Base-by-base conservation (phyloP, 2,797 vertebrate genomes). In the Nannoperca obscura region DNA sequence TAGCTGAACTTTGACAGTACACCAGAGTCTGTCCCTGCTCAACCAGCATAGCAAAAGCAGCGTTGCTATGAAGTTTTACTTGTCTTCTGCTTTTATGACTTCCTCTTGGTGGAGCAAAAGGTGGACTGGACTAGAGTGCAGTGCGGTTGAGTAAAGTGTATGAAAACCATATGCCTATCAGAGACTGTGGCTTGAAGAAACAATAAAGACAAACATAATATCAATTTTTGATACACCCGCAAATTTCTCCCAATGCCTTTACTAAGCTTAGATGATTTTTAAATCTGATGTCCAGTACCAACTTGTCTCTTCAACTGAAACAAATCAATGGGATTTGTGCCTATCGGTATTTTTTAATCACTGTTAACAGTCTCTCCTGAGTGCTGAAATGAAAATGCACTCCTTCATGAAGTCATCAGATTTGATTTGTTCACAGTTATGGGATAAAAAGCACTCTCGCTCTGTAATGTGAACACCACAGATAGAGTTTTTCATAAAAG, bases 1-100 rank as follows among this genome's bases (percentile, higher is more conserved):
- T 91, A 92, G 90, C 90, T 93, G 89, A 94, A 94, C 92, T 94
- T 90, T 94, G 92, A 93, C 93, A 92, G 89, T 64, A 76, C 85
- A 88, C 86, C 55, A 70, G 71, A 87, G 78, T 85, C 81, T 86
- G 89, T 84, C 85, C 85, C 88, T 74, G 75, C 74, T 88, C 83
- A 79, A 71, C 87, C 78, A 82, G 87, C 83, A 83, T 81, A 76
- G 76, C 81, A 81, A 82, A 89, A 87, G 76, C 68, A 49, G 74
- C 27, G 71, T 77, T 74, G 74, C 85, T 80, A 44, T 83, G 85
- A 90, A 83, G 60, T 78, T 84, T 71, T 55, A 76, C 86, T 84
- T 84, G 65, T 90, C 76, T 84, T 72, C 62, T 77, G 63, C 78
- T 86, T 90, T 84, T 71, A 76, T 84, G 63, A 83, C 65, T 87